Evolutionary conservation across 2,888 invertebrate genomes (phyloP).

Genomic region (Plebejus argus): DNA sequence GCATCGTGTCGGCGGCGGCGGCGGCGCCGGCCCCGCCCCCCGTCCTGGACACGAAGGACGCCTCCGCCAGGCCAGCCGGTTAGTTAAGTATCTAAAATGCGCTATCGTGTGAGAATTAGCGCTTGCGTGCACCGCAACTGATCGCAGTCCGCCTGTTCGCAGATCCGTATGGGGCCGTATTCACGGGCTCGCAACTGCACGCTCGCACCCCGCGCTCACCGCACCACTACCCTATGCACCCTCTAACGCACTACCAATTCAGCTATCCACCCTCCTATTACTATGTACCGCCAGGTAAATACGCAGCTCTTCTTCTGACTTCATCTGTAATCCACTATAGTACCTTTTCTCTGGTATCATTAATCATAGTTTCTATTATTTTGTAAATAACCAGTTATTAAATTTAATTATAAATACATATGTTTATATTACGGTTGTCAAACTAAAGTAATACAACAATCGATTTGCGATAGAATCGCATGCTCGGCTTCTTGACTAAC

Average conservation of each 20-base stretch:
- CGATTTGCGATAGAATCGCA: no score
- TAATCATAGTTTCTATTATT: background rate
- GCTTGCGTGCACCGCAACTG: slow-evolving; percentile 65
- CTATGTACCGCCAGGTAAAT: slow-evolving; percentile 74
- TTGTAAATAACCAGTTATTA: background rate
- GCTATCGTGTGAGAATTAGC: slow-evolving; percentile 73
- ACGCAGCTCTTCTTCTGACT: slow-evolving; percentile 1
- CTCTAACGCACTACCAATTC: slow-evolving; percentile 75
- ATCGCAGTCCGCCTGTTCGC: slow-evolving; percentile 64
- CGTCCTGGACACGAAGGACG: slow-evolving; percentile 78
- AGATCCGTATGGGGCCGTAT: slow-evolving; percentile 74
- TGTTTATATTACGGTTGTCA: background rate
- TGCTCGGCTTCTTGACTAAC: background rate
- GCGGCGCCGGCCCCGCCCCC: slow-evolving; percentile 64
- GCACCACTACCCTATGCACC: slow-evolving; percentile 77
- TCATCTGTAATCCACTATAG: background rate
- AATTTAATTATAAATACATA: background rate
- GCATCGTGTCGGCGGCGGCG: slow-evolving; percentile 82
- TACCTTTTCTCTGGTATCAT: background rate
- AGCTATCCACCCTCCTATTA: slow-evolving; percentile 75
- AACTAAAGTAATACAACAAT: no score
- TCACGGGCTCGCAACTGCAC: slow-evolving; percentile 72
- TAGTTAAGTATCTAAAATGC: slow-evolving; percentile 79
- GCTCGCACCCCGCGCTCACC: slow-evolving; percentile 73
- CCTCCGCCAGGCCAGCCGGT: slow-evolving; percentile 79